Percentiles rank a stretch among this genome's conserved stretches.
Conservation (phyloP, 2,888 invertebrate species). For the Zeuzera pyrina region DNA sequence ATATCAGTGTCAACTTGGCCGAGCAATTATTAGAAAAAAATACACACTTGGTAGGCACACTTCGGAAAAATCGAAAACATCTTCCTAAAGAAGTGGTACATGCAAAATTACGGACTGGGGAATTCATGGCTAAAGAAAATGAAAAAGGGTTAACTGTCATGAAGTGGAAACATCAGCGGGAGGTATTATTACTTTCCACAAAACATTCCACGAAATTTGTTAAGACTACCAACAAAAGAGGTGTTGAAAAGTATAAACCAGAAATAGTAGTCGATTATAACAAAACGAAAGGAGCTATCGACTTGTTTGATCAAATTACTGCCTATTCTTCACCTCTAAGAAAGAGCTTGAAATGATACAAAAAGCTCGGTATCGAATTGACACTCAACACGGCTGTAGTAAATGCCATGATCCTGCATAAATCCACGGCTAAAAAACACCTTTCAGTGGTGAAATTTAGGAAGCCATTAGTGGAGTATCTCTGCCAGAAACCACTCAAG, state of each 20-base stretch:
- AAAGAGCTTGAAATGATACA: conserved; percentile 2
- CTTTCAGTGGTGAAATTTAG: too few species aligned
- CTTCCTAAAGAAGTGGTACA: conserved; percentile 26
- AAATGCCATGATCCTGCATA: too few species aligned
- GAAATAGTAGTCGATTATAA: conserved; percentile 16
- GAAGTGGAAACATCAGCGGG: conserved; percentile 21
- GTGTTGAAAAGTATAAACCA: conserved; percentile 1
- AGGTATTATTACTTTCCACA: conserved; percentile 17
- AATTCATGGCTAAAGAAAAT: conserved; percentile 22
- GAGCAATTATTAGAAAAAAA: conserved; percentile 23
- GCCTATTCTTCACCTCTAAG: conserved; percentile 6
- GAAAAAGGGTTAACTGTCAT: conserved; percentile 22
- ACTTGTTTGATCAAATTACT: conserved; percentile 9
- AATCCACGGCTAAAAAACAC: too few species aligned
- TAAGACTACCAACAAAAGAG: background rate
- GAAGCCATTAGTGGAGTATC: too few species aligned
- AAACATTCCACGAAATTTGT: conserved; percentile 10
- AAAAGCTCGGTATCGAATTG: conserved; percentile 1
- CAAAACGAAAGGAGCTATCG: conserved; percentile 7
- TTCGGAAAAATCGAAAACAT: conserved; percentile 27
- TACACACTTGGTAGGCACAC: conserved; percentile 29
- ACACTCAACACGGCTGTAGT: too few species aligned
- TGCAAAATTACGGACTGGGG: conserved; percentile 24
- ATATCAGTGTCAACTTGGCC: conserved; percentile 27
- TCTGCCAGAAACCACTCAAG: too few species aligned